Base-by-base conservation (phyloP, 2,113 vertebrate genomes). In the Python bivittatus region DNA sequence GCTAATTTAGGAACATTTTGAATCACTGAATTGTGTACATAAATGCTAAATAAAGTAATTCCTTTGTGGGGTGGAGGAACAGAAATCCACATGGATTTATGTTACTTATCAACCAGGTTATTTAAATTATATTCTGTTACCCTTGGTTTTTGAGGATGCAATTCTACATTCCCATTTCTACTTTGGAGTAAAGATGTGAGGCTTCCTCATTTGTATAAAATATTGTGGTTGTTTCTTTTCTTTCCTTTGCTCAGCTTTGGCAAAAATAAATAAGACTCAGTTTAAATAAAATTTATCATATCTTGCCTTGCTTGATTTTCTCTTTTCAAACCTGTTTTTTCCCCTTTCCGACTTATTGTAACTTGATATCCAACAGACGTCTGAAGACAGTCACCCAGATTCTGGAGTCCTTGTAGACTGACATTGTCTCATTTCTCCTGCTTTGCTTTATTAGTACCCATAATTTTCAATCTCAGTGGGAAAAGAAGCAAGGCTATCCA, bases 311-410 rank as follows among this genome's bases (percentile, higher is more conserved):
- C 17, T 2, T 4, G 6, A 4, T 25, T 84, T 94, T 57, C 60
- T 58, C 0, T 83, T n/a, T 1, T 38, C 2, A 91, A 60, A 60
- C 4, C 89, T 6, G 56, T 42, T 54, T 94, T 79, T 84, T 88
- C 44, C 15, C 53, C 60, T 94, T 91, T 86, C 44, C 93, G 10
- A 68, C 56, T 68, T 53, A 86, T 44, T 52, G 33, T 57, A 60
- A 86, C 44, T 85, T 92, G 7, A 20, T 86, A 44, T 92, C 61
- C 58, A 90, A 88, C 23, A 0, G 0, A 68, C 48, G 53, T 79
- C 11, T 58, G 58, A 54, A 23, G 48, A 1, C 89, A 56, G 52
- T 0, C 0, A 33, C 33, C 23, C 57, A 85, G 33, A 84, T 91
- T 88, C 25, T 64, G 56, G 17, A 56, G 20, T 60, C 42, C 4